Conservation (phyloP, 2,797 vertebrate species). For the Pitangus sulphuratus region DNA sequence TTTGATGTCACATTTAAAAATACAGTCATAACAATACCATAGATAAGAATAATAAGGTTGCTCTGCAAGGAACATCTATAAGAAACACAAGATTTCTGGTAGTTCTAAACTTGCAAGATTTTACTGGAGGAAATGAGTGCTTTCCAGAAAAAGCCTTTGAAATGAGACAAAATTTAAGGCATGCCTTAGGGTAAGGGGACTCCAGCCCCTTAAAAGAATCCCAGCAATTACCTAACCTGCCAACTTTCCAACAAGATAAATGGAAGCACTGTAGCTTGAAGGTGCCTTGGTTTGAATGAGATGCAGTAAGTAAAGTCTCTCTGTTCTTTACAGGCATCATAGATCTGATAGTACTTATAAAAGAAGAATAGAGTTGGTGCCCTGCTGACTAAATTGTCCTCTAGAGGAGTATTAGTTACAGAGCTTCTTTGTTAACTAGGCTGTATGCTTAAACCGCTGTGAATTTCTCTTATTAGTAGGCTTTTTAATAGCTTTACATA, state of each 20-base stretch:
- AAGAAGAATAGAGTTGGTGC: slow-evolving; percentile 75
- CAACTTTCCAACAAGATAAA: slow-evolving; percentile 70
- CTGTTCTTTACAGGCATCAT: slow-evolving; percentile 71
- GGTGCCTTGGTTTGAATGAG: slow-evolving; percentile 74
- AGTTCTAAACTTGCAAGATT: background rate
- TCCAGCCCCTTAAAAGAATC: slow-evolving; percentile 59
- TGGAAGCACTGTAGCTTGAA: slow-evolving; percentile 74
- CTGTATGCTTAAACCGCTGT: slow-evolving; percentile 69
- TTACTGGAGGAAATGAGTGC: background rate
- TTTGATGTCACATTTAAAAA: background rate
- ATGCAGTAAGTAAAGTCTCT: slow-evolving; percentile 65
- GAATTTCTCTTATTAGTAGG: slow-evolving; percentile 75
- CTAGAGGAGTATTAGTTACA: slow-evolving; percentile 79
- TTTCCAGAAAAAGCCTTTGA: background rate
- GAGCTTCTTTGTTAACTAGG: slow-evolving; percentile 80
- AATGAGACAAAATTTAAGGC: slow-evolving; percentile 25
- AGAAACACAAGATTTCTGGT: background rate
- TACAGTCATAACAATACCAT: background rate
- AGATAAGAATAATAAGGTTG: background rate
- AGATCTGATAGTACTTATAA: slow-evolving; percentile 77
- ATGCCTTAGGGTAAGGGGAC: slow-evolving; percentile 38
- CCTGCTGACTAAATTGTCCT: slow-evolving; percentile 82
- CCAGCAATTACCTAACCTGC: slow-evolving; percentile 64
- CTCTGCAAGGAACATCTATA: background rate
- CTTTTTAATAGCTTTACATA: slow-evolving; percentile 67